These are phyloP conservation scores for Tapirus indicus DNA, from an alignment of 2,797 vertebrate species.

Conservation along the genomic window DNA sequence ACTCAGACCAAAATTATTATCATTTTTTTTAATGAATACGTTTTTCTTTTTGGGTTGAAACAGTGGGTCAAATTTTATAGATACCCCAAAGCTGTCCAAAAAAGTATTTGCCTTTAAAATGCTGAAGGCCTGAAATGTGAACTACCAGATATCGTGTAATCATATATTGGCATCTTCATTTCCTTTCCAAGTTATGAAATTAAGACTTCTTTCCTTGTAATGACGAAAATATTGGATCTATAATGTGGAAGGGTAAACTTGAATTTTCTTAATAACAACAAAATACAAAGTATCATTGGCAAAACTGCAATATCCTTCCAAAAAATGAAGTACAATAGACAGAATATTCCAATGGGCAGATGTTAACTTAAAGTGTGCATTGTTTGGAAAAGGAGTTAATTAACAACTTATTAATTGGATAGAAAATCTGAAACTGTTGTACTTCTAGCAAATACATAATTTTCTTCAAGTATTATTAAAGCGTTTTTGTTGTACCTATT, in stretches of 20 bases:
- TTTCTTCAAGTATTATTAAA: slow-evolving; percentile 99
- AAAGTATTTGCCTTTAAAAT: slow-evolving; percentile 75
- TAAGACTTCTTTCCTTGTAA: slow-evolving; percentile 73
- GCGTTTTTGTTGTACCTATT: slow-evolving; percentile 99
- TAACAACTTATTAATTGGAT: slow-evolving; percentile 99
- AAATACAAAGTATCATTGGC: slow-evolving; percentile 81
- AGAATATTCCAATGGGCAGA: slow-evolving; percentile 90
- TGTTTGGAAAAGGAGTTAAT: slow-evolving; percentile 95
- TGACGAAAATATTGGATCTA: slow-evolving; percentile 66
- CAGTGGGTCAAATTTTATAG: background rate
- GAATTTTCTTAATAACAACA: slow-evolving; percentile 76
- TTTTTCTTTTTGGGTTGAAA: slow-evolving; percentile 4
- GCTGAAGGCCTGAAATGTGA: slow-evolving; percentile 50
- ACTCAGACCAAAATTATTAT: background rate
- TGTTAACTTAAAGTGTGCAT: slow-evolving; percentile 90
- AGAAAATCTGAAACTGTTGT: slow-evolving; percentile 98
- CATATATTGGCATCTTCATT: slow-evolving; percentile 79
- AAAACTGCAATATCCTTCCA: slow-evolving; percentile 77
- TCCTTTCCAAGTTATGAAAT: slow-evolving; percentile 76
- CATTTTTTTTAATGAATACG: slow-evolving; percentile 25
- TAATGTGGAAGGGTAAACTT: slow-evolving; percentile 57
- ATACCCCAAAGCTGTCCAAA: background rate
- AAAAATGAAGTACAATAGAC: slow-evolving; percentile 73
- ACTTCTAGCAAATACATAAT: slow-evolving; percentile 98
- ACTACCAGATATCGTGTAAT: slow-evolving; percentile 58